These are phyloP conservation scores for Temnothorax unifasciatus DNA, from an alignment of 2,888 invertebrate species.

Conservation along the genomic window DNA sequence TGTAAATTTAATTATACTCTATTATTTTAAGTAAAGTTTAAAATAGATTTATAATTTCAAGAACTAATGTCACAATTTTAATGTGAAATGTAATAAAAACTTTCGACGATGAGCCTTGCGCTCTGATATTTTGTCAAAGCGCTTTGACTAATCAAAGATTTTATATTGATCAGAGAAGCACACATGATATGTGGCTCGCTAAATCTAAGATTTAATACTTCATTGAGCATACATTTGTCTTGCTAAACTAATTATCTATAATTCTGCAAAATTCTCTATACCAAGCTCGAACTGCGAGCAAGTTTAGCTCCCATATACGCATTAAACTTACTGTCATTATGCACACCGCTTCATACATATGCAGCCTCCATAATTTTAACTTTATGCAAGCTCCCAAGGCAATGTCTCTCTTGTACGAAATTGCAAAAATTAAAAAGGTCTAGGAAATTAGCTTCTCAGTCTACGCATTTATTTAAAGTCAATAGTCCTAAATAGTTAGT, in stretches of 20 bases:
- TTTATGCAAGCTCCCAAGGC: background rate
- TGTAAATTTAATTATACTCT: background rate
- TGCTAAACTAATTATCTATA: background rate
- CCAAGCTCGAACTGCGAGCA: background rate
- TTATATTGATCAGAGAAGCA: background rate
- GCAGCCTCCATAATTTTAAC: conserved; percentile 1
- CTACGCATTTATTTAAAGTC: background rate
- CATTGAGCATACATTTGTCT: background rate
- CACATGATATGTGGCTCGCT: background rate
- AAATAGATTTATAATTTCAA: conserved; percentile 10
- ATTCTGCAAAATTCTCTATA: background rate
- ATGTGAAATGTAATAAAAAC: background rate
- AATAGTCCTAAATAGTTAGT: background rate
- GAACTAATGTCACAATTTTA: background rate
- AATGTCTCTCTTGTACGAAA: background rate
- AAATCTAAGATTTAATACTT: background rate
- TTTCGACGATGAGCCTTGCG: background rate
- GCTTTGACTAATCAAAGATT: background rate
- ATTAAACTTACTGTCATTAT: conserved; percentile 17
- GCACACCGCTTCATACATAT: conserved; percentile 13
- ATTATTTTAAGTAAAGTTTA: background rate
- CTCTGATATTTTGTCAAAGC: background rate
- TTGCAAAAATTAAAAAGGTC: background rate
- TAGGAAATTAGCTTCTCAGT: background rate
- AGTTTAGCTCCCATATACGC: conserved; percentile 10